phyloP scores from a whole-genome alignment of 2,113 vertebrate species.

The Prinia subflava region DNA sequence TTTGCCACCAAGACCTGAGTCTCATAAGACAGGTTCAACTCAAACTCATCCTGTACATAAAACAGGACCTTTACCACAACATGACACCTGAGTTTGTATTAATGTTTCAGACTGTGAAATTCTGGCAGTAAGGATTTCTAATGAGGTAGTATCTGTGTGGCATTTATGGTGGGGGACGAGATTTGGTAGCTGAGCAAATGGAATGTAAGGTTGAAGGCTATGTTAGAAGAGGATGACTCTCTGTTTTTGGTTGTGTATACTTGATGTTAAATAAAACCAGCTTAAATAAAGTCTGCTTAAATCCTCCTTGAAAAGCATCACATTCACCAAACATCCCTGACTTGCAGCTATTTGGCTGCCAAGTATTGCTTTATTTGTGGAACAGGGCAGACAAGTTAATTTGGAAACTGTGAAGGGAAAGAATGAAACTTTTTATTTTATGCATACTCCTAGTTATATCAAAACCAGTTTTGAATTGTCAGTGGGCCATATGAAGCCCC shows the following conservation, averaged over 20 bases:
- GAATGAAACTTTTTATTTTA: neutral
- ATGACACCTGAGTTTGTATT: neutral
- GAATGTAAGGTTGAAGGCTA: neutral
- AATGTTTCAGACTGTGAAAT: neutral
- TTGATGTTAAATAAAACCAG: neutral
- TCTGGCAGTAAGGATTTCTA: neutral
- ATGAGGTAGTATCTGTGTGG: fast-evolving
- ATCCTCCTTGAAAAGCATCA: neutral
- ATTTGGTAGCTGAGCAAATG: neutral
- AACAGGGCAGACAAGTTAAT: neutral
- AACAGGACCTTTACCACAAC: neutral
- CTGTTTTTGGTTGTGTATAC: neutral
- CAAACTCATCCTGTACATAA: neutral
- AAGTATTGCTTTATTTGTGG: neutral
- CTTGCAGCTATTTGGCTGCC: neutral
- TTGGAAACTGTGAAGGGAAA: neutral
- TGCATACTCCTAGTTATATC: neutral
- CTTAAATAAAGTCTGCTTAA: neutral
- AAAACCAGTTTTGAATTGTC: neutral
- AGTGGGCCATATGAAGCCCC: neutral
- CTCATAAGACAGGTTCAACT: neutral
- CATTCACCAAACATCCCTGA: neutral
- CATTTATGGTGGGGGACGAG: neutral
- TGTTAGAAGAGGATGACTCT: neutral
- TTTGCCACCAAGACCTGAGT: neutral